Base-by-base conservation (phyloP, 1,140 invertebrate genomes). In the Drosophila orena region DNA sequence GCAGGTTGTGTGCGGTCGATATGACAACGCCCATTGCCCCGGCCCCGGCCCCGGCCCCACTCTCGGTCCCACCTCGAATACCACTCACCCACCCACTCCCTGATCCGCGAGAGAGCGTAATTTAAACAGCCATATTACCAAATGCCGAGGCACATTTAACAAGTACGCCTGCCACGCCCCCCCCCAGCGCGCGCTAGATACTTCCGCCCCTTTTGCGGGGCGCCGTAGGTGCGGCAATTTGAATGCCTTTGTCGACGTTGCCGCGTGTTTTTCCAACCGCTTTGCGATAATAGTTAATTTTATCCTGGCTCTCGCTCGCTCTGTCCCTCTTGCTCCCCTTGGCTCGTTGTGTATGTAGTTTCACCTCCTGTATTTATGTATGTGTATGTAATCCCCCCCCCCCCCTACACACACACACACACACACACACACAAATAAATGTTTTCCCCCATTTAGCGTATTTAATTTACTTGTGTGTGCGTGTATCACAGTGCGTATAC, bases 261-360 rank as follows among this genome's bases (percentile, higher is more conserved):
- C 57, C 73, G 84, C 79, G 68, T 83, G 84, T 86, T 86, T 88
- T 86, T 77, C 79, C 84, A 89, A 79, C 83, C 84, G 79, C 84
- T 89, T 86, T 84, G 84, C 84, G 83, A 89, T 86, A 84, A 83
- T 86, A 86, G 84, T 86, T 86, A 89, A 86, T 89, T 89, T 89
- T 90, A 73, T 79, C 66, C 64, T 71, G 27, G 64, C 14, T 22
- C 73, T 17, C 73, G 56, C 57, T 22, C 73, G 17, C 73, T 59
- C 57, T 37, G 47, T 27, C 55, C 42, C 64, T 6, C 24, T 60
- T 17, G 40, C 55, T 72, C 69, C 69, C 24, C 66, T 27, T n/a
- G 14, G 11, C 43, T 44, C 70, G 46, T 38, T 73, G 69, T 57
- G 53, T 75, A 75, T 57, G 59, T 75, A 75, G 49, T 69, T 70